These are phyloP conservation scores for Danio choprae DNA, from an alignment of 2,797 vertebrate genomes.

Conservation along the genomic window DNA sequence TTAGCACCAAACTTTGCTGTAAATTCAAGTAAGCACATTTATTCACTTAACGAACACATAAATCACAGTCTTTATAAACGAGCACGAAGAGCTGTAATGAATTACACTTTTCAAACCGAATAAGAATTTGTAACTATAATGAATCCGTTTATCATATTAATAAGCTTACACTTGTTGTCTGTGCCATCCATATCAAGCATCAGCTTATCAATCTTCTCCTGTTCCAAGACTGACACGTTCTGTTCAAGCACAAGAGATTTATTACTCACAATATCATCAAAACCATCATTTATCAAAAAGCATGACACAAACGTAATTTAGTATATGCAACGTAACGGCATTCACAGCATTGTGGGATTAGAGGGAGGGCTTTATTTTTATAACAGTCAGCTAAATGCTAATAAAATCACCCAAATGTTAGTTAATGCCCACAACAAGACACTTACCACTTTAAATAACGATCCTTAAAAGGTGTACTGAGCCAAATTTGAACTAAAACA, in stretches of 20 bases:
- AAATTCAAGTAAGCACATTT: conserved; percentile 20
- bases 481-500: too few species aligned
- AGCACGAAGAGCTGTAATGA: neutral
- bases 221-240: conserved; percentile 89
- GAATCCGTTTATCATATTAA: neutral
- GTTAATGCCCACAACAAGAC: conserved; percentile 21
- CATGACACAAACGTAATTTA: neutral
- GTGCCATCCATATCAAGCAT: conserved; percentile 99
- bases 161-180: conserved; percentile 93
- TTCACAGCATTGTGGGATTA: conserved; percentile 50
- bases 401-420: conserved; percentile 12
- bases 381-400: neutral
- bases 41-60: conserved; percentile 10
- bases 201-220: conserved; percentile 94
- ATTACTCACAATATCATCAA: conserved; percentile 18
- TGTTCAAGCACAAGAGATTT: conserved; percentile 62
- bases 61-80: neutral
- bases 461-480: neutral
- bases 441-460: conserved; percentile 42
- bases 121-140: neutral
- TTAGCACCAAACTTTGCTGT: conserved; percentile 98
- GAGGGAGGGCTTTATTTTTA: conserved; percentile 8
- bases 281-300: neutral
- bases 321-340: conserved; percentile 38
- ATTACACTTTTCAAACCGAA: neutral